These are phyloP conservation scores for Dipodomys merriami DNA, from an alignment of 2,113 vertebrate genomes.

Conservation along the genomic window DNA sequence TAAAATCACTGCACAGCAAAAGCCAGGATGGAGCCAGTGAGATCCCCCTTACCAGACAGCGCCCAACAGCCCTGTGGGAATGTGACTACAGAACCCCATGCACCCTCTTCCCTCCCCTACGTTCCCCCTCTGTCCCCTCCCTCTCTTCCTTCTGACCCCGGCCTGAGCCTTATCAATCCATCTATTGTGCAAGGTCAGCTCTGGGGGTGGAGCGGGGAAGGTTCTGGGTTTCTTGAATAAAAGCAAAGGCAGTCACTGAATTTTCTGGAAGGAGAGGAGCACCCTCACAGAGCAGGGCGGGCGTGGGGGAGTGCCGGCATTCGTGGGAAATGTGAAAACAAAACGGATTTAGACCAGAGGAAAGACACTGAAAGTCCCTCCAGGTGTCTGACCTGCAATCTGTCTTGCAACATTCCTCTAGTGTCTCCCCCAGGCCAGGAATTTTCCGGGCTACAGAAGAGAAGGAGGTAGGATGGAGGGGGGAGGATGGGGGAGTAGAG, in stretches of 20 bases:
- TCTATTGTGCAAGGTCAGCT: conserved; percentile 15
- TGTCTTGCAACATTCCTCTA: background rate
- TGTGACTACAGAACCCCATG: too few species aligned
- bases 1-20: background rate
- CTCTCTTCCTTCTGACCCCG: background rate
- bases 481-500: too few species aligned
- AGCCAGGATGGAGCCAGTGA: background rate
- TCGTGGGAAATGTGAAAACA: background rate
- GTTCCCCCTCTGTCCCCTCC: background rate
- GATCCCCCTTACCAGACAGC: background rate
- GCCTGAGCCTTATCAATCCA: conserved; percentile 13
- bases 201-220: background rate
- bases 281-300: background rate
- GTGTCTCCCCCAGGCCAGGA: background rate
- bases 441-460: background rate
- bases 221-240: conserved; percentile 15
- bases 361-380: too few species aligned
- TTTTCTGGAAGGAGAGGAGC: background rate
- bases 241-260: background rate
- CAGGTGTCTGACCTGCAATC: too few species aligned
- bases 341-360: background rate
- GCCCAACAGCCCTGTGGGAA: too few species aligned
- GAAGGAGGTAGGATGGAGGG: background rate
- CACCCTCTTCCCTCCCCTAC: too few species aligned
- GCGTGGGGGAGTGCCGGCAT: background rate